Evolutionary conservation across 2,888 invertebrate genomes (phyloP), one percentile per base, ranked within the genome.

Genomic region (Dicyrtomina minuta): DNA sequence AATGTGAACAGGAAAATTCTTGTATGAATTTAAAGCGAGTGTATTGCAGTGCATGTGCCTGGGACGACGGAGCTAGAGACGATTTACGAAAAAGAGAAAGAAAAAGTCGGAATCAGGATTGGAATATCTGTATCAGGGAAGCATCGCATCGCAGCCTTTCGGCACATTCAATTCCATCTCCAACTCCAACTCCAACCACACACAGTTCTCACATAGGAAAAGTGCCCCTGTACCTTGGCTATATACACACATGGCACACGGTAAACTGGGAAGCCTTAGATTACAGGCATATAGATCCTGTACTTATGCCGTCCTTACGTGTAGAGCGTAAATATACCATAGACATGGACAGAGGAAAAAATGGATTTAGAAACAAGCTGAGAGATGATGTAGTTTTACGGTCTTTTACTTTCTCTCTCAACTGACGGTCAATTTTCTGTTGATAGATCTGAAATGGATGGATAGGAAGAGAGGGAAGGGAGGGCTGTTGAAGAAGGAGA

Each of bases 351-450:
- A 17, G 41, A 59, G 12, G n/a, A 20, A 59, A 22, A 59, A 17
- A 59, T 20, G 6, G 41, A 59, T 15, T 10, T 10, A 59, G 39
- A 39, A 17, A 59, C 39, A 59, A 43, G 43, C 55, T 65, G 55
- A 65, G 55, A 65, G 24, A 65, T 55, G 65, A 55, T 65, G 55
- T 65, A 56, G 53, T 65, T 65, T 65, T 55, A 65, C 65, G 55
- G 43, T 65, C 62, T 62, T 62, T 62, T 62, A 62, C 62, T 62
- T 62, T 62, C 15, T 22, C 51, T 10, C 43, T 55, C 55, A 65
- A 55, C 65, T 55, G 39, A 65, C 65, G 65, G 65, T 65, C 65
- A 65, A 65, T 65, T 65, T 65, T 65, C 56, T 26, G 55, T 56
- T 65, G 55, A 56, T 55, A 55, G 55, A 65, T 65, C 65, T 44